Evolutionary conservation across 1,140 invertebrate genomes (phyloP).

Genomic region (Megalonaias nervosa): DNA sequence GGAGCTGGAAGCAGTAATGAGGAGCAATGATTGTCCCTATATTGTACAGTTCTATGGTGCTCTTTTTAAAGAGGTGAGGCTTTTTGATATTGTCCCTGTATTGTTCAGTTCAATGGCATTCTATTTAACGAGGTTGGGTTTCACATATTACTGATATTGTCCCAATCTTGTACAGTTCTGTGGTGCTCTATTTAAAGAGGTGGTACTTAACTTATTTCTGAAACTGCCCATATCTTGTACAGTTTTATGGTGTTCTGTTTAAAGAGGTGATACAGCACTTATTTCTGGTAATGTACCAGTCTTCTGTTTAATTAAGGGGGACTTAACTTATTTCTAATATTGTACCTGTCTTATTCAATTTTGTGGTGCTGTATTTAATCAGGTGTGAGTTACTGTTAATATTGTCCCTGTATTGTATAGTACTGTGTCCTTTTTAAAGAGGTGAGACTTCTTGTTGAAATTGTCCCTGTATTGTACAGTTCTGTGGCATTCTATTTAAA

Average conservation of each 20-base stretch:
- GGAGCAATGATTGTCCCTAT: slow-evolving; percentile 94
- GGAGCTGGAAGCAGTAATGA: slow-evolving; percentile 98
- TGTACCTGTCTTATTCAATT: too few relatives aligned
- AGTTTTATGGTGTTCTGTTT: slow-evolving; percentile 97
- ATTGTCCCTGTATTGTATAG: too few relatives aligned
- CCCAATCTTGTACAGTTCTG: too few relatives aligned
- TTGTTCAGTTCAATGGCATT: too few relatives aligned
- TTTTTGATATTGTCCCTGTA: too few relatives aligned
- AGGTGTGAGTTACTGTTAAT: too few relatives aligned
- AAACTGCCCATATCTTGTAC: slow-evolving; percentile 94
- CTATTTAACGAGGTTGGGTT: too few relatives aligned
- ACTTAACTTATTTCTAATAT: neutral
- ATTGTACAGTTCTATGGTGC: slow-evolving; percentile 99
- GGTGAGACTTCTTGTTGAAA: slow-evolving; percentile 59
- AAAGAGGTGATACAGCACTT: neutral
- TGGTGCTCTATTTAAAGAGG: too few relatives aligned
- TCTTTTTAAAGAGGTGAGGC: slow-evolving; percentile 90
- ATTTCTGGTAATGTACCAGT: neutral
- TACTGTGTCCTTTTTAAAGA: too few relatives aligned
- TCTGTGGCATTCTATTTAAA: slow-evolving; percentile 67
- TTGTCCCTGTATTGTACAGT: slow-evolving; percentile 96
- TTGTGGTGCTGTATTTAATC: too few relatives aligned
- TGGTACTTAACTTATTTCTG: neutral
- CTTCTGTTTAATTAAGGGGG: neutral
- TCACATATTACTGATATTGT: too few relatives aligned